Percentiles rank a stretch among this genome's conserved stretches.
Conservation (phyloP, 2,888 invertebrate genomes). For the Pseudococcus jackbeardsleyi region DNA sequence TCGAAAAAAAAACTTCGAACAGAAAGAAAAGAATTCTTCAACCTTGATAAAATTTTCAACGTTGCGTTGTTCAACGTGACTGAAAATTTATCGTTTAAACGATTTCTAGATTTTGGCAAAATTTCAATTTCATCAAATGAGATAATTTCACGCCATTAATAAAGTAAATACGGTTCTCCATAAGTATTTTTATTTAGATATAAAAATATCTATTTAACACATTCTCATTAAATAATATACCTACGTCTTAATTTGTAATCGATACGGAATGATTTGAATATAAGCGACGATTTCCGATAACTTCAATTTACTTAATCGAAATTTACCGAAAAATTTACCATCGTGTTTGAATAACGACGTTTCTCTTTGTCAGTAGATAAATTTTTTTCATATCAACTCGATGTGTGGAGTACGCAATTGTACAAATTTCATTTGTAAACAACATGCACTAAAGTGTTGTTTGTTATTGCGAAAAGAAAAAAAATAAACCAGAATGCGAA, state of each 20-base stretch:
- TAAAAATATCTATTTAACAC: neutral
- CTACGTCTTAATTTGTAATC: neutral
- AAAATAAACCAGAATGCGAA: neutral
- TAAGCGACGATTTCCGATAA: neutral
- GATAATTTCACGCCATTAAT: constrained; percentile 22
- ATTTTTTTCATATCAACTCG: neutral
- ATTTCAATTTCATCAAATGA: neutral
- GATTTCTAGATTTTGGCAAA: neutral
- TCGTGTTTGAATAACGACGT: neutral
- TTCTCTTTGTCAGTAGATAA: neutral
- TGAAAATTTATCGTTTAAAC: neutral
- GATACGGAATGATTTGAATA: neutral
- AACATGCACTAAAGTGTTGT: neutral
- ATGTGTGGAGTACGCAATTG: neutral
- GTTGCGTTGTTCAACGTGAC: neutral
- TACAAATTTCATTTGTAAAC: constrained; percentile 7
- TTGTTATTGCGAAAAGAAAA: neutral
- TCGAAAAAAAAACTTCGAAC: neutral
- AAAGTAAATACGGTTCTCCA: neutral
- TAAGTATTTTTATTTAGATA: neutral
- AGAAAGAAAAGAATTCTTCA: neutral
- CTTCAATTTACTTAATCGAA: neutral
- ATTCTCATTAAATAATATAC: neutral
- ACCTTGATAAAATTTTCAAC: neutral
- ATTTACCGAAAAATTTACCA: neutral